These are phyloP conservation scores for Acipenser transmontanus DNA, from an alignment of 2,797 vertebrate species.

Conservation along the genomic window DNA sequence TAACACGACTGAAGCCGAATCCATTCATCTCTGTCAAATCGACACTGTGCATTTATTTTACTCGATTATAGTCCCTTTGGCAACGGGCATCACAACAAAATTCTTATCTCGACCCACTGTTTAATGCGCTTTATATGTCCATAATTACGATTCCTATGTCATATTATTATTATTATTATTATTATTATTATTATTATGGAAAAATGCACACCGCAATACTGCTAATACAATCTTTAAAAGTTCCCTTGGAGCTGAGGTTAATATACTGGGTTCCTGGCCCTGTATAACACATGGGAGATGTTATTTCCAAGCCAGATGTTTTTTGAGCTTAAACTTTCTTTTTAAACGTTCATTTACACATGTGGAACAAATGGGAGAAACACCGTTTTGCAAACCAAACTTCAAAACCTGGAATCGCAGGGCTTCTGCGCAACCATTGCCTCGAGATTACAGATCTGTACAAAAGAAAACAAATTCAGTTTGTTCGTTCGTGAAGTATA, in stretches of 20 bases:
- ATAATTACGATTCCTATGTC: too few relatives aligned
- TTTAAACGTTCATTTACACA: conserved; percentile 16
- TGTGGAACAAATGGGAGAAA: conserved; percentile 23
- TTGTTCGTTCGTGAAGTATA: background rate
- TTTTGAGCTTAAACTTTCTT: conserved; percentile 14
- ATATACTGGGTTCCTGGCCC: background rate
- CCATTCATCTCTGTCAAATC: too few relatives aligned
- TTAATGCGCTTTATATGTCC: too few relatives aligned
- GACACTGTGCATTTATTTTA: too few relatives aligned
- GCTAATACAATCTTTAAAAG: conserved; percentile 10
- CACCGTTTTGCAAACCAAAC: conserved; percentile 27
- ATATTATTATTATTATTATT: too few relatives aligned
- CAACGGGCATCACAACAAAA: too few relatives aligned
- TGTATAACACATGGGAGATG: conserved; percentile 19
- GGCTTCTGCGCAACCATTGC: conserved; percentile 18
- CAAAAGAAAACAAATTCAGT: background rate
- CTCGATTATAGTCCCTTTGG: too few relatives aligned
- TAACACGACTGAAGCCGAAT: too few relatives aligned
- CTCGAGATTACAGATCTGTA: background rate
- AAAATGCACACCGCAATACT: background rate
- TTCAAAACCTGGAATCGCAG: conserved; percentile 28
- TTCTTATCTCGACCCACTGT: too few relatives aligned
- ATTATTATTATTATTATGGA: too few relatives aligned
- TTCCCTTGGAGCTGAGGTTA: conserved; percentile 15
- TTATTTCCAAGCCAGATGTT: conserved; percentile 24